Base-by-base conservation (phyloP, 2,797 vertebrate species). In the Pterois miles region DNA sequence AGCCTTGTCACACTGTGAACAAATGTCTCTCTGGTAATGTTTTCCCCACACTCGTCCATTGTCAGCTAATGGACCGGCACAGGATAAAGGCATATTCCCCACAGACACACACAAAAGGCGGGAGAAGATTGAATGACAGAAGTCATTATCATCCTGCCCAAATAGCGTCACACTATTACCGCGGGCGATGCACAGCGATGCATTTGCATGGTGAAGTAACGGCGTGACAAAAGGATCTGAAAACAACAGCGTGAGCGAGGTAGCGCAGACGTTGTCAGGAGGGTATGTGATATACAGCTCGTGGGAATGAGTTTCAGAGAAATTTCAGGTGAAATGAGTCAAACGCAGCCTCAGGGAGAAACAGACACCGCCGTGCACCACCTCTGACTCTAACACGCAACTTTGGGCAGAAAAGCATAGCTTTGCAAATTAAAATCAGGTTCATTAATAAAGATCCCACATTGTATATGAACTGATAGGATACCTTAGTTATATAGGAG, bases 1-100 rank as follows among this genome's bases (percentile, higher is more conserved):
- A 31, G 69, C 54, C 8, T 71, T 70, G 78, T 86, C 57, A 34
- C 60, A 54, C 48, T 2, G 11, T 9, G 40, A 82, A 68, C 67
- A 75, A 33, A 76, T 25, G 67, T 72, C 34, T 63, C 66, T 53
- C 4, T 29, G 33, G 23, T 65, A 18, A 71, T 65, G 56, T 70
- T 58, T 67, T 18, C 33, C 38, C 59, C 33, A 58, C 72, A 65
- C 81, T 69, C 74, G 18, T 43, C 71, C 14, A 71, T 79, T 83
- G 84, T 88, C 48, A 31, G 53, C 78, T 82, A 88, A 85, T 85
- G 83, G 79, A 78, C 54, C 65, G 10, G 70, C 56, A 4, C 20
- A n/a, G 65, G 68, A 77, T 81, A 57, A 71, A 76, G 66, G 58
- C 68, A 31, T 50, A 53, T 71, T 74, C 73, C 74, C 52, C 14